A percentile compares a stretch with the other conserved stretches of the same genome.
These are phyloP conservation scores for Erannis defoliaria DNA, from an alignment of 2,888 invertebrate species.

Conservation along the genomic window DNA sequence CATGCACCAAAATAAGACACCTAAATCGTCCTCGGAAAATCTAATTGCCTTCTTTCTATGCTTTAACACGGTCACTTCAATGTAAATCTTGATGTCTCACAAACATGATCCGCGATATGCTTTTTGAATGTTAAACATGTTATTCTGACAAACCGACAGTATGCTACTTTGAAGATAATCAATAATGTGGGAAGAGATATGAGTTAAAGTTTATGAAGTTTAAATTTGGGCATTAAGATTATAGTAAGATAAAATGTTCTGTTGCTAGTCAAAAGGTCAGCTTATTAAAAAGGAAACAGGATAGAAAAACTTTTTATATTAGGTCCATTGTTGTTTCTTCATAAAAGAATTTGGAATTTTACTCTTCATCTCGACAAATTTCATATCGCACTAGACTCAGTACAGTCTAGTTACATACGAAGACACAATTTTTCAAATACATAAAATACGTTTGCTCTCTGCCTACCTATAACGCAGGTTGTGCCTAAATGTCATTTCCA, in stretches of 20 bases:
- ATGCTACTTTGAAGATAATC: slow-evolving; percentile 32
- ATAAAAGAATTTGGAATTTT: too few relatives aligned
- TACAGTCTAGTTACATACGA: too few relatives aligned
- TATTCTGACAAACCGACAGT: slow-evolving; percentile 43
- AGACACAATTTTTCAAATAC: too few relatives aligned
- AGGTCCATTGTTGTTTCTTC: too few relatives aligned
- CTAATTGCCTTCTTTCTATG: slow-evolving; percentile 54
- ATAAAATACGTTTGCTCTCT: too few relatives aligned
- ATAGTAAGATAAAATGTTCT: background rate
- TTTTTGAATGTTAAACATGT: slow-evolving; percentile 52
- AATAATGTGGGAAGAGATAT: slow-evolving; percentile 29
- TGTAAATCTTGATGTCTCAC: slow-evolving; percentile 49
- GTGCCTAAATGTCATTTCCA: too few relatives aligned
- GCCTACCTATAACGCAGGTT: too few relatives aligned
- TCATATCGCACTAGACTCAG: background rate
- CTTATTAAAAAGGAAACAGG: background rate
- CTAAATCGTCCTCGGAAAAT: slow-evolving; percentile 31
- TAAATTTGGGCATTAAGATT: background rate
- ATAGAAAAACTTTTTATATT: too few relatives aligned
- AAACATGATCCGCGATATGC: slow-evolving; percentile 49
- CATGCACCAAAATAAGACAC: background rate
- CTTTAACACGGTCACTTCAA: slow-evolving; percentile 48
- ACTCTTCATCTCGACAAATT: background rate
- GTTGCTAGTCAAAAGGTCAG: background rate
- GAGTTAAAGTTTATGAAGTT: slow-evolving; percentile 11